Conservation (phyloP, 2,797 vertebrate genomes). For the Gymnoscopelus microlampas region DNA sequence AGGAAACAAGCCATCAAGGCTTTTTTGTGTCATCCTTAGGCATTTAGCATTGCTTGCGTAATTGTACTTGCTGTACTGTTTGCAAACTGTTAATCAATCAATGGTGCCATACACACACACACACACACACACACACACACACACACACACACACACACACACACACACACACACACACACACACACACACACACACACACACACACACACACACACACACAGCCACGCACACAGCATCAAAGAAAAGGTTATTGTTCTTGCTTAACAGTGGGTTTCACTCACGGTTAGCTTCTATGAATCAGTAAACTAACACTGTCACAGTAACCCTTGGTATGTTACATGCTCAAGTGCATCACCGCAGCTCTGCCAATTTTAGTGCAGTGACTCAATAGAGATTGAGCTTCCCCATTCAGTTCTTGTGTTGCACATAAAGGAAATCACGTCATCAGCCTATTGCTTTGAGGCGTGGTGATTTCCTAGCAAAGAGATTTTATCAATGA, state of each 20-base stretch:
- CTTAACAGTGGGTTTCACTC: background rate
- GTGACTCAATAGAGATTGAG: conserved; percentile 50
- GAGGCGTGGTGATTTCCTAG: conserved; percentile 19
- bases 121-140: background rate
- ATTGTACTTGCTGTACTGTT: no score
- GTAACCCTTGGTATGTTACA: background rate
- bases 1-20: no score
- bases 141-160: background rate
- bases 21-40: no score
- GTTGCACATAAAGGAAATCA: conserved; percentile 35
- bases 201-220: background rate
- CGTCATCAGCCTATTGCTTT: conserved; percentile 31
- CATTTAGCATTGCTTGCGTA: no score
- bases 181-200: background rate
- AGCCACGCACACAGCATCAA: background rate
- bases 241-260: background rate
- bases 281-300: background rate
- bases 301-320: conserved; percentile 18
- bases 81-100: no score
- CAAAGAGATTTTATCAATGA: conserved; percentile 26
- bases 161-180: background rate
- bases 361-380: conserved; percentile 1
- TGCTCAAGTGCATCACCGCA: background rate
- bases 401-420: conserved; percentile 16
- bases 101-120: no score